Evolutionary conservation across 2,797 vertebrate genomes (phyloP).

Genomic region (Strix occidentalis): DNA sequence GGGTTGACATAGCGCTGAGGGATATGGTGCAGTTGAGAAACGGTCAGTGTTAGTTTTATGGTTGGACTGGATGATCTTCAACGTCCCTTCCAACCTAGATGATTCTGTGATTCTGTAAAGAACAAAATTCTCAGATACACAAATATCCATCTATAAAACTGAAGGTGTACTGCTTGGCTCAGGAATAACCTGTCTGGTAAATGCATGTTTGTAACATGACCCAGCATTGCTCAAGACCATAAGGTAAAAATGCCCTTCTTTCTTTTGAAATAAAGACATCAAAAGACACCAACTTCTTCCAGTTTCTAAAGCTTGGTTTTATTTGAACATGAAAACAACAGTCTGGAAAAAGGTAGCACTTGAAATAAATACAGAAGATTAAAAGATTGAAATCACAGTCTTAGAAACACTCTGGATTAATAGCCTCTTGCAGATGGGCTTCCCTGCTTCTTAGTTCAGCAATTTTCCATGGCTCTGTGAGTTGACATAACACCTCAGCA

Average conservation of each 20-base stretch:
- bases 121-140: neutral
- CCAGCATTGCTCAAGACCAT: neutral
- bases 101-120: neutral
- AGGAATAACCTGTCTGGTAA: neutral
- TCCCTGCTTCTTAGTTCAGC: neutral
- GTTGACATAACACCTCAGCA: neutral
- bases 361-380: neutral
- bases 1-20: no score
- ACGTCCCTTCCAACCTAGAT: no score
- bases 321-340: neutral
- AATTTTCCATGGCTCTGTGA: neutral
- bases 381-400: neutral
- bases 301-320: neutral
- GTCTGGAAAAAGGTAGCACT: neutral
- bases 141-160: neutral
- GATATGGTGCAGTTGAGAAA: no score
- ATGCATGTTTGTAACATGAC: neutral
- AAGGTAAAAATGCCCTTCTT: neutral
- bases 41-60: no score
- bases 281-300: neutral
- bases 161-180: neutral
- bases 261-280: neutral
- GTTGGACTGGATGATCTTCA: no score
- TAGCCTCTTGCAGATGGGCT: neutral
- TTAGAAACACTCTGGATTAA: neutral